Conservation (phyloP, 2,113 vertebrate genomes). For the Balaeniceps rex region DNA sequence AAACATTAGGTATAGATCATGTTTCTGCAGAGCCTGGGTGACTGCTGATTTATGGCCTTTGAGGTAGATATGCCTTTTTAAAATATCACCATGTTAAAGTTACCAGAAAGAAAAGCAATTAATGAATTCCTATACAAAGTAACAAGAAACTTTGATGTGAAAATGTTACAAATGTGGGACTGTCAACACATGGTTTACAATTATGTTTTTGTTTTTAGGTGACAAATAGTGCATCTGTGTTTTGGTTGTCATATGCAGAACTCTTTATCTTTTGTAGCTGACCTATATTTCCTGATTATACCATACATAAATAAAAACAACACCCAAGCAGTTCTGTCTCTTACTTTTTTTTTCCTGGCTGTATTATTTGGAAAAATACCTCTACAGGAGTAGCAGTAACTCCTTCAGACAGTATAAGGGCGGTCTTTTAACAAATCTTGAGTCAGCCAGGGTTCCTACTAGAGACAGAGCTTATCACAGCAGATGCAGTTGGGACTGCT, state of each 20-base stretch:
- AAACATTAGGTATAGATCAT: background rate
- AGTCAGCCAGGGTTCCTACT: background rate
- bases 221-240: background rate
- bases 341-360: background rate
- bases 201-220: background rate
- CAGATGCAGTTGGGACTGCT: background rate
- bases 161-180: background rate
- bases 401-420: background rate
- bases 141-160: background rate
- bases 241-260: constrained; percentile 3
- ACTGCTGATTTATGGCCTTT: background rate
- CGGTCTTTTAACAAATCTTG: background rate
- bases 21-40: background rate
- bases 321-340: background rate
- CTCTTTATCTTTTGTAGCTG: background rate
- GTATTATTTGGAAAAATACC: background rate
- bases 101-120: background rate
- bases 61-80: background rate
- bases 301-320: background rate
- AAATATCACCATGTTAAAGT: background rate
- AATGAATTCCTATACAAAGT: background rate
- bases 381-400: background rate
- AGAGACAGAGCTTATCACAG: background rate
- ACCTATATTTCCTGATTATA: background rate
- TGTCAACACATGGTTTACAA: background rate